phyloP scores from a whole-genome alignment of 1,140 invertebrate genomes.

The Trypoxylus dichotomus region DNA sequence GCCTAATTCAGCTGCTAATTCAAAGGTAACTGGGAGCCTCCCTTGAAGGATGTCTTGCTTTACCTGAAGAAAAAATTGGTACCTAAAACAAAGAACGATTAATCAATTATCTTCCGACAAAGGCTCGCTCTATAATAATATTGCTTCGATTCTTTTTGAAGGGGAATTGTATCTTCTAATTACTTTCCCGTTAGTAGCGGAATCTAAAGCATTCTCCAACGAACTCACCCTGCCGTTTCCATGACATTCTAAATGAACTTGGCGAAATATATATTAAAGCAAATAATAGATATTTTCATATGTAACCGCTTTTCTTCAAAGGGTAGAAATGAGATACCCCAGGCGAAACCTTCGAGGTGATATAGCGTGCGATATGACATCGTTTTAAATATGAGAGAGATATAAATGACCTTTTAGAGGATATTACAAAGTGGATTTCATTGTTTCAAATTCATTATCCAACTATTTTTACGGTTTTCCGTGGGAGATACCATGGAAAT shows the following conservation, averaged over 20 bases:
- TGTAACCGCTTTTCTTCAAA: background rate
- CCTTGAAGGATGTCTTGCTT: constrained; percentile 94
- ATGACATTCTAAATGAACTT: too few species aligned
- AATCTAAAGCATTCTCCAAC: too few species aligned
- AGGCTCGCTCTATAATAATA: background rate
- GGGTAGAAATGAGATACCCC: background rate
- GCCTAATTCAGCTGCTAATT: constrained; percentile 88
- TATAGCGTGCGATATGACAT: background rate
- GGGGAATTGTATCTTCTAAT: background rate
- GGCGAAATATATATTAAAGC: too few species aligned
- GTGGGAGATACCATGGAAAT: background rate
- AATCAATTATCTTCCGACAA: background rate
- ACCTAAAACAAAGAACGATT: constrained; percentile 66
- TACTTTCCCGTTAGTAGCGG: too few species aligned
- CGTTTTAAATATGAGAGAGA: background rate
- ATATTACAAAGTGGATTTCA: background rate
- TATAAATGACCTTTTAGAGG: background rate
- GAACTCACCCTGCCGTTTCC: too few species aligned
- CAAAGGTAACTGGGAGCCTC: constrained; percentile 82
- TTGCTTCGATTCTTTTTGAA: background rate
- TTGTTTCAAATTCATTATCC: background rate
- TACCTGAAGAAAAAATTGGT: constrained; percentile 94
- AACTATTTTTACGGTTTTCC: background rate
- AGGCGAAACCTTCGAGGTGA: background rate
- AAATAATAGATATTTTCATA: background rate